Percentiles rank a stretch among this genome's conserved stretches.
phyloP scores from a whole-genome alignment of 2,113 vertebrate species.

The Cyanoderma ruficeps region DNA sequence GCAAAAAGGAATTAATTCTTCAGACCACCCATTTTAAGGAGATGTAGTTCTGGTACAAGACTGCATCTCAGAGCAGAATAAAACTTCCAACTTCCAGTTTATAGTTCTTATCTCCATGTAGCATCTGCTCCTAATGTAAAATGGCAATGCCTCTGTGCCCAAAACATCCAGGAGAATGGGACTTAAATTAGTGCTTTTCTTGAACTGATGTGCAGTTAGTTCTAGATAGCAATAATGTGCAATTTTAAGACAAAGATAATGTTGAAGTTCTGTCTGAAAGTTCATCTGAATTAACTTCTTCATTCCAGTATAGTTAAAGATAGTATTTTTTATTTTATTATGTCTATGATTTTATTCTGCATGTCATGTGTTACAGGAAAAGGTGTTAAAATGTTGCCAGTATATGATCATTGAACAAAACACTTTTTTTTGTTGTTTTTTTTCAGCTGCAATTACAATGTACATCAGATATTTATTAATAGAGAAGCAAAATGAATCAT shows the following conservation, averaged over 20 bases:
- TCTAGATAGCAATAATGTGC: background rate
- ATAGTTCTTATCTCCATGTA: background rate
- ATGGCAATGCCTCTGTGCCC: background rate
- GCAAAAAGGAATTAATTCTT: background rate
- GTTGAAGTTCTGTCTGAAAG: background rate
- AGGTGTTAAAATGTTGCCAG: background rate
- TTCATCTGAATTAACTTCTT: background rate
- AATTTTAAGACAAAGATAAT: background rate
- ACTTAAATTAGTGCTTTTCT: background rate
- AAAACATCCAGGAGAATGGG: background rate
- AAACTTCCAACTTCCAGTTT: background rate
- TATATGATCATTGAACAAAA: background rate
- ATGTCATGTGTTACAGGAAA: background rate
- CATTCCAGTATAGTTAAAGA: background rate
- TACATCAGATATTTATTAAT: constrained; percentile 87
- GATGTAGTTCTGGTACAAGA: background rate
- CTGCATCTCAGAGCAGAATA: background rate
- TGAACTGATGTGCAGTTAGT: background rate
- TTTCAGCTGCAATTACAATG: constrained; percentile 85
- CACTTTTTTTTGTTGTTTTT: background rate
- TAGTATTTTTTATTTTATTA: background rate
- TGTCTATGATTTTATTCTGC: background rate
- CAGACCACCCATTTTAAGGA: background rate
- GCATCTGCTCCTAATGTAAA: background rate
- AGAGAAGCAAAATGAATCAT: constrained; percentile 78